Evolutionary conservation across 2,113 vertebrate genomes (phyloP).

Genomic region (Varanus salvator): DNA sequence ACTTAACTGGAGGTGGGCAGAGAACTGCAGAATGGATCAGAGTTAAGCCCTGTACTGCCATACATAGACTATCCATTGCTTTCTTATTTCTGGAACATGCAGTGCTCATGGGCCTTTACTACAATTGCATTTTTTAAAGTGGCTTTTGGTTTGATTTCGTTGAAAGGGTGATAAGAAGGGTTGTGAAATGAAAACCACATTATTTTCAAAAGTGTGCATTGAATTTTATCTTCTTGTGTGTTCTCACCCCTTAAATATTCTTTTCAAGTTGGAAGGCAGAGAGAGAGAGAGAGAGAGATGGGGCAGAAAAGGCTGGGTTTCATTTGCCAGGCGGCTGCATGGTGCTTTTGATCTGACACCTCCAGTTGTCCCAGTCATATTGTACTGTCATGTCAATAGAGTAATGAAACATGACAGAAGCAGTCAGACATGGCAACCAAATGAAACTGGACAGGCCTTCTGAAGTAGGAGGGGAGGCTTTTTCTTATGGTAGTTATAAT

Average conservation of each 20-base stretch:
- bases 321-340: background rate
- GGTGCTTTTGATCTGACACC: constrained; percentile 37
- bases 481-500: background rate
- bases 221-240: background rate
- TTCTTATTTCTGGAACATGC: background rate
- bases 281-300: background rate
- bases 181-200: constrained; percentile 8
- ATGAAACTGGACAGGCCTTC: constrained; percentile 17
- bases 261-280: background rate
- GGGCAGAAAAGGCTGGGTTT: background rate
- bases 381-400: constrained; percentile 37
- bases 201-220: constrained; percentile 5
- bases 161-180: background rate
- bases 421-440: constrained; percentile 1
- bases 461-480: rapidly evolving
- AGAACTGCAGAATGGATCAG: constrained; percentile 13
- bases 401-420: constrained; percentile 43
- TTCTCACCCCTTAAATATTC: background rate
- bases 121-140: constrained; percentile 2
- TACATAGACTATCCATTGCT: background rate
- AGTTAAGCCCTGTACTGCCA: constrained; percentile 37
- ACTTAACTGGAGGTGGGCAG: constrained; percentile 29
- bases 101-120: background rate
- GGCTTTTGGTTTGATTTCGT: background rate
- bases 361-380: constrained; percentile 31